Conservation (phyloP, 2,113 vertebrate genomes). For the Cyprinodon tularosa region DNA sequence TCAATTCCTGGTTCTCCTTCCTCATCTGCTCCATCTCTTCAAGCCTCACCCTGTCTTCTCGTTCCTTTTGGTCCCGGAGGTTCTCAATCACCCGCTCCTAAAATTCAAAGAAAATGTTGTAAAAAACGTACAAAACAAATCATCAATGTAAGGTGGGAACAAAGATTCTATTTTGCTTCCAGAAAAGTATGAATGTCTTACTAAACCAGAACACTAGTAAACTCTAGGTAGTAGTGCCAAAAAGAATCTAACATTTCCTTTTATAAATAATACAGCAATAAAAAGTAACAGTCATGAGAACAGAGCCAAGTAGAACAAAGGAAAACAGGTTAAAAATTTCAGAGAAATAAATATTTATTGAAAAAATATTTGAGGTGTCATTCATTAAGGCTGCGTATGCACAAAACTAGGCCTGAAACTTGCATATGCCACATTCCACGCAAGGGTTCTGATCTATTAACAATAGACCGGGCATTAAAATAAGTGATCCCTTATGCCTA, state of each 20-base stretch:
- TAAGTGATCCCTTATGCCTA: too few species aligned
- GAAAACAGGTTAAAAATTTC: conserved; percentile 22
- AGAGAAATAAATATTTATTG: conserved; percentile 62
- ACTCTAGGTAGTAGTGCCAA: conserved; percentile 41
- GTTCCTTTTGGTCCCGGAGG: conserved; percentile 91
- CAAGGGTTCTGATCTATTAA: too few species aligned
- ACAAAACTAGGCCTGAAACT: too few species aligned
- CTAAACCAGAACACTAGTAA: conserved; percentile 17
- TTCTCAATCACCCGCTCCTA: conserved; percentile 97
- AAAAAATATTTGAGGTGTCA: not conserved
- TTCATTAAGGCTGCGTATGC: too few species aligned
- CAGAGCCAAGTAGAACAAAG: conserved; percentile 46
- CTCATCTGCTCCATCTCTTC: conserved; percentile 91
- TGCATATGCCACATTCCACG: too few species aligned
- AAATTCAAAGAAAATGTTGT: not conserved
- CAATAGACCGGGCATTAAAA: too few species aligned
- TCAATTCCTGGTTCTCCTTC: conserved; percentile 94
- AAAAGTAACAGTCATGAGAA: conserved; percentile 48
- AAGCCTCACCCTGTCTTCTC: conserved; percentile 89
- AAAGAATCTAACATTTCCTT: conserved; percentile 62
- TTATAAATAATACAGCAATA: conserved; percentile 60
- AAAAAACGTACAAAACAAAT: not conserved
- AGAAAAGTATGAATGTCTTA: conserved; percentile 16
- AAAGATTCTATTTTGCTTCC: not conserved
- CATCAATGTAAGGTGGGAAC: not conserved